phyloP scores from a whole-genome alignment of 2,888 invertebrate genomes.

The Labia minor region DNA sequence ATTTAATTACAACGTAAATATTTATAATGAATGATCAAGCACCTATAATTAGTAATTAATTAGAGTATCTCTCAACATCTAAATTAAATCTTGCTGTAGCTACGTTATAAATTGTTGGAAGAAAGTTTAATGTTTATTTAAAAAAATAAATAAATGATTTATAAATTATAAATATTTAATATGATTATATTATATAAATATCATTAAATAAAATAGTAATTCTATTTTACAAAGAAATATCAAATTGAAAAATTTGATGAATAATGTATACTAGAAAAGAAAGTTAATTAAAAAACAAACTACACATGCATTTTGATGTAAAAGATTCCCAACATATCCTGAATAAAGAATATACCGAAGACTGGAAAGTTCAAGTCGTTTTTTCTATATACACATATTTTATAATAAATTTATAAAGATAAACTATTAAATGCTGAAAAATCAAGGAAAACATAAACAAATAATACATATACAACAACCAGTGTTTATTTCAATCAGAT shows the following conservation, averaged over 20 bases:
- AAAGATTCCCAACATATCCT: too few relatives aligned
- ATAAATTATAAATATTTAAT: background rate
- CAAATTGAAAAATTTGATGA: too few relatives aligned
- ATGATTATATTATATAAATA: background rate
- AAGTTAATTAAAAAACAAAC: background rate
- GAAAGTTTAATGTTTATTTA: slow-evolving; percentile 15
- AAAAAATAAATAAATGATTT: background rate
- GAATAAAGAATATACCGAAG: too few relatives aligned
- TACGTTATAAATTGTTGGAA: background rate
- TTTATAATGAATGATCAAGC: slow-evolving; percentile 2
- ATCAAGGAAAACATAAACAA: too few relatives aligned
- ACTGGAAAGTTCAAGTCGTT: too few relatives aligned
- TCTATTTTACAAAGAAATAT: too few relatives aligned
- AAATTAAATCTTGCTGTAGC: background rate
- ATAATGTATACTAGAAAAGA: background rate
- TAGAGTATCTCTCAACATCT: background rate
- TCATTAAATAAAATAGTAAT: too few relatives aligned
- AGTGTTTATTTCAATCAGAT: too few relatives aligned
- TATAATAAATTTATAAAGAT: too few relatives aligned
- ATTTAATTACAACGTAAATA: slow-evolving; percentile 13
- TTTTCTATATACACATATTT: too few relatives aligned
- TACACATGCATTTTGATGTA: background rate
- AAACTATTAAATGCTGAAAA: too few relatives aligned
- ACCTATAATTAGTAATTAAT: slow-evolving; percentile 2
- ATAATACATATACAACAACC: too few relatives aligned